phyloP scores from a whole-genome alignment of 2,888 invertebrate genomes.

The Amiota mariae region DNA sequence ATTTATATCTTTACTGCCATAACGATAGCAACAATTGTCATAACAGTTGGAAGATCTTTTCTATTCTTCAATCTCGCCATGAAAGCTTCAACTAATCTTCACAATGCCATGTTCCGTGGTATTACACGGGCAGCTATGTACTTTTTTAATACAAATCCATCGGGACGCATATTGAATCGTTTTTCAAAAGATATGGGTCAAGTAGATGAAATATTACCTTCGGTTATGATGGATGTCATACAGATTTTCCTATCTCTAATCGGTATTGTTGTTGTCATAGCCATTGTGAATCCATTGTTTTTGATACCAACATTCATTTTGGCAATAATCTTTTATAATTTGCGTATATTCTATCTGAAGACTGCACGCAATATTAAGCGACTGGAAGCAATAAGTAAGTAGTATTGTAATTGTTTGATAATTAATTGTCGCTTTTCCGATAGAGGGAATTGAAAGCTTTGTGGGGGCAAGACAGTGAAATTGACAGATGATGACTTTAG shows the following conservation, averaged over 20 bases:
- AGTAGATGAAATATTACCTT: conserved; percentile 74
- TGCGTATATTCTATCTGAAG: conserved; percentile 84
- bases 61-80: conserved; percentile 78
- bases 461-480: too few species aligned
- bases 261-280: conserved; percentile 87
- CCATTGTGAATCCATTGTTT: conserved; percentile 83
- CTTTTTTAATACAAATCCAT: conserved; percentile 92
- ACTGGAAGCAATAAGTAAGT: conserved; percentile 87
- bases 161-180: conserved; percentile 87
- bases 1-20: conserved; percentile 75
- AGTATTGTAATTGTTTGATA: background rate
- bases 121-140: conserved; percentile 87
- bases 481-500: background rate
- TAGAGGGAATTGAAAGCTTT: too few species aligned
- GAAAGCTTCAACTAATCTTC: conserved; percentile 84
- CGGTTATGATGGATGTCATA: conserved; percentile 73
- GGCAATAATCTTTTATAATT: conserved; percentile 82
- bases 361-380: conserved; percentile 88
- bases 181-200: conserved; percentile 90
- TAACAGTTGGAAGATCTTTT: conserved; percentile 72
- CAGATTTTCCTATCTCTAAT: conserved; percentile 87
- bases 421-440: background rate
- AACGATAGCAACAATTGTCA: conserved; percentile 72
- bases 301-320: conserved; percentile 82
- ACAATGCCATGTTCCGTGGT: conserved; percentile 88